Base-by-base conservation (phyloP, 2,797 vertebrate species). In the Eurystomus glaucurus region DNA sequence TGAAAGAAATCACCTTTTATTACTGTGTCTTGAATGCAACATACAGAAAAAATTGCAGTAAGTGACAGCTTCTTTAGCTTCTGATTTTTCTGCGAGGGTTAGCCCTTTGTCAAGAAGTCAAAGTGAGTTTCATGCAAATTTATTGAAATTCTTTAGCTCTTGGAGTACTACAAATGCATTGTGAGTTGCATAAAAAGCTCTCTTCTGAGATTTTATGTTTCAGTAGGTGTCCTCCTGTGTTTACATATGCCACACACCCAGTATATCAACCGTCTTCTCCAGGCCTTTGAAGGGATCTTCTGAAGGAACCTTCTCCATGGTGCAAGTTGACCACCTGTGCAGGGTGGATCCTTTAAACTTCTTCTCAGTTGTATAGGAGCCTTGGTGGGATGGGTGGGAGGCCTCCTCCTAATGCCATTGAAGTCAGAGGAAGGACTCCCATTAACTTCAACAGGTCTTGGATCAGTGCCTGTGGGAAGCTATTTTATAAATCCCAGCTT, bases 401-500 rank as follows among this genome's bases (percentile, higher is more conserved):
- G 22, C 45, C 74, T 92, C 48, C 50, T 80, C 51, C 75, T 80
- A 88, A 85, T 68, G 39, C 66, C 87, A 75, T 64, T 85, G 75
- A 83, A 91, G 29, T 68, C 81, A 90, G 84, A 85, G 37, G 54
- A 86, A 76, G 50, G 80, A 46, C 35, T 79, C 43, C 51, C 60
- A 64, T 83, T 75, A 87, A 79, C 28, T 90, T 85, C 39, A 70
- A 16, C 41, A 82, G 61, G 33, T 66, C 46, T 95, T 96, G 94
- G 80, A 93, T 89, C 66, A 3, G 60, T 82, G 88, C 80, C 93
- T 74, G 20, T 82, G 94, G 69, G 93, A 95, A 94, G 75, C 21
- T 91, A 28, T 85, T 95, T 95, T 78, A 85, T 74, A 85, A 87
- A 92, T 88, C 68, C 64, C 83, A 88, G 29, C 22, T 83, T 79